Conservation (phyloP, 2,797 vertebrate species). For the Poeciliopsis paucimaculata region DNA sequence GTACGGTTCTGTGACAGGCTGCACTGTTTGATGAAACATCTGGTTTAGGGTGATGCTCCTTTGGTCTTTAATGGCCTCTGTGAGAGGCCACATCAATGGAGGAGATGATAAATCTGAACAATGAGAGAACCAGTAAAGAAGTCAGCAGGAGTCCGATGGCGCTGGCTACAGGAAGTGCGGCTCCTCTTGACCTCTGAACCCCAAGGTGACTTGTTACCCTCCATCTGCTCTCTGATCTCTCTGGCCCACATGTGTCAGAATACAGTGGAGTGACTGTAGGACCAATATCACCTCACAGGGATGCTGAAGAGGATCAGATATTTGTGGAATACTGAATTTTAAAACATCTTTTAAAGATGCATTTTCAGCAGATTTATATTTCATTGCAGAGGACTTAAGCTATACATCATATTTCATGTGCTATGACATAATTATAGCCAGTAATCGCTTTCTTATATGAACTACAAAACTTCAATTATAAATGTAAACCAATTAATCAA, state of each 20-base stretch:
- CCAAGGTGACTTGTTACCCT: conserved; percentile 58
- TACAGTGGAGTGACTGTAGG: conserved; percentile 11
- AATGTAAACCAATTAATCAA: not conserved
- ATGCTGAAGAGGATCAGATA: not conserved
- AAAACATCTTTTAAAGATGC: not conserved
- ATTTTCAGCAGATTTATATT: not conserved
- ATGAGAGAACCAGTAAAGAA: conserved; percentile 75
- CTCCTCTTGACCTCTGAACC: conserved; percentile 77
- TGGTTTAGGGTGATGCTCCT: conserved; percentile 76
- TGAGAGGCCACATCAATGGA: conserved; percentile 74
- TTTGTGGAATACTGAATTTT: not conserved
- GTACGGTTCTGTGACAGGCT: conserved; percentile 53
- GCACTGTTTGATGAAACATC: conserved; percentile 72
- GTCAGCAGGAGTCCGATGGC: conserved; percentile 62
- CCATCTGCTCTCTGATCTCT: conserved; percentile 39
- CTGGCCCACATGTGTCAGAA: conserved; percentile 29
- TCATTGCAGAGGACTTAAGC: not conserved
- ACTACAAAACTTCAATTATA: not conserved
- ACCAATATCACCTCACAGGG: not conserved
- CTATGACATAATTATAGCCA: not conserved
- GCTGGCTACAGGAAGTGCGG: conserved; percentile 76
- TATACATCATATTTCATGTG: not conserved
- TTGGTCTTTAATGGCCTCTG: conserved; percentile 75
- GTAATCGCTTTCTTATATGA: not conserved
- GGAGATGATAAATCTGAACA: conserved; percentile 77